Conservation (phyloP, 2,113 vertebrate species). For the Saimiri boliviensis region DNA sequence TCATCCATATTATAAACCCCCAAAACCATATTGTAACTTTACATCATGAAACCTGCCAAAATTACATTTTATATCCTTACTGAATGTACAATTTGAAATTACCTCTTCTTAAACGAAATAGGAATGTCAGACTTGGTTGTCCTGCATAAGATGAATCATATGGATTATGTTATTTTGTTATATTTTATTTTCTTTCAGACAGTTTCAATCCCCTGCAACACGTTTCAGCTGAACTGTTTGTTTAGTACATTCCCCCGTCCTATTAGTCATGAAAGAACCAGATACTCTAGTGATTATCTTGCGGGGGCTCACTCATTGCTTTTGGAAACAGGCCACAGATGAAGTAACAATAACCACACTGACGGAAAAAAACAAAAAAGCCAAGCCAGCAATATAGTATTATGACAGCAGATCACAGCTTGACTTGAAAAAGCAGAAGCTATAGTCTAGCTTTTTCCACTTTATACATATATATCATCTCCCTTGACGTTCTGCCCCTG, state of each 20-base stretch:
- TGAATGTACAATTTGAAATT: background rate
- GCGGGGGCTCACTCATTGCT: constrained; percentile 71
- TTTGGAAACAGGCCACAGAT: constrained; percentile 79
- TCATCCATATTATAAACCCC: background rate
- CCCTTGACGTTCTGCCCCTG: constrained; percentile 16
- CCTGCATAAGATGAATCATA: background rate
- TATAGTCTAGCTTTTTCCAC: constrained; percentile 21
- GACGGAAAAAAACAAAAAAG: constrained; percentile 58
- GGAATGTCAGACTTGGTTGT: background rate
- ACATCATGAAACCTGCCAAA: background rate
- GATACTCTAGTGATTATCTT: constrained; percentile 75
- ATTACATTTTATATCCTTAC: background rate
- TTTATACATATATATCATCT: constrained; percentile 41
- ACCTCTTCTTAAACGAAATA: constrained; percentile 13
- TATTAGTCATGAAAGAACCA: constrained; percentile 71
- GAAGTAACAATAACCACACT: constrained; percentile 79
- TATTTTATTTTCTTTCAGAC: constrained; percentile 7
- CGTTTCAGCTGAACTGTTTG: background rate
- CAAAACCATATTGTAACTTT: background rate
- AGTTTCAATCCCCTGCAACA: background rate
- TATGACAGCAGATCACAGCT: constrained; percentile 81
- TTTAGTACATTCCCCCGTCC: constrained; percentile 3
- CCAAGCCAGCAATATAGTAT: constrained; percentile 79
- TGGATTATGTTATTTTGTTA: background rate
- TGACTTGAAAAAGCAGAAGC: constrained; percentile 72